These are phyloP conservation scores for Spinibarbus caldwelli DNA, from an alignment of 2,797 vertebrate genomes.

Conservation along the genomic window DNA sequence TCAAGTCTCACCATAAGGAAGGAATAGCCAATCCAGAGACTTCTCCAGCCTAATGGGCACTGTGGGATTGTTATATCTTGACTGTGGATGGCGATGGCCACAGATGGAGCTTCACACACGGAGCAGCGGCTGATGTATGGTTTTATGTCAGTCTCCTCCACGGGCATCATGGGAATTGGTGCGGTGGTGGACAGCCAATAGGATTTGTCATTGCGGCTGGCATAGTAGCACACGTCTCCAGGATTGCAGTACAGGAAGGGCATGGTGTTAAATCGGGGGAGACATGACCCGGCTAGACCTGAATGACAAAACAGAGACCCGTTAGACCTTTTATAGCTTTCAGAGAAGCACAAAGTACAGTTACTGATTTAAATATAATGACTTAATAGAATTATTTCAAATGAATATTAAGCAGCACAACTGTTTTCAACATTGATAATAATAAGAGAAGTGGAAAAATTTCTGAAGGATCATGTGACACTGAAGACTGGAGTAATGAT, in stretches of 20 bases:
- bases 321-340: not conserved
- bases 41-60: constrained; percentile 94
- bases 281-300: constrained; percentile 96
- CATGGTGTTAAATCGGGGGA: constrained; percentile 94
- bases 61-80: constrained; percentile 93
- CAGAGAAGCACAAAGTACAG: not conserved
- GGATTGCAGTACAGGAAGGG: constrained; percentile 99
- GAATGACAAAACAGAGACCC: constrained; percentile 26
- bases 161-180: constrained; percentile 97
- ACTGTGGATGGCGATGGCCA: constrained; percentile 95
- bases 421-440: no score
- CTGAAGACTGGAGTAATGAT: no score
- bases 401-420: no score
- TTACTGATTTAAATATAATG: not conserved
- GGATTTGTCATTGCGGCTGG: constrained; percentile 97
- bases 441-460: no score
- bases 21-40: constrained; percentile 97
- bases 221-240: constrained; percentile 93
- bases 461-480: no score
- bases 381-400: not conserved
- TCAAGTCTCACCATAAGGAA: constrained; percentile 91
- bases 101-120: constrained; percentile 94
- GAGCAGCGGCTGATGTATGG: constrained; percentile 97
- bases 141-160: constrained; percentile 88
- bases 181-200: constrained; percentile 98